Evolutionary conservation across 2,888 invertebrate species (phyloP).

Genomic region (Stenodera caucasica): DNA sequence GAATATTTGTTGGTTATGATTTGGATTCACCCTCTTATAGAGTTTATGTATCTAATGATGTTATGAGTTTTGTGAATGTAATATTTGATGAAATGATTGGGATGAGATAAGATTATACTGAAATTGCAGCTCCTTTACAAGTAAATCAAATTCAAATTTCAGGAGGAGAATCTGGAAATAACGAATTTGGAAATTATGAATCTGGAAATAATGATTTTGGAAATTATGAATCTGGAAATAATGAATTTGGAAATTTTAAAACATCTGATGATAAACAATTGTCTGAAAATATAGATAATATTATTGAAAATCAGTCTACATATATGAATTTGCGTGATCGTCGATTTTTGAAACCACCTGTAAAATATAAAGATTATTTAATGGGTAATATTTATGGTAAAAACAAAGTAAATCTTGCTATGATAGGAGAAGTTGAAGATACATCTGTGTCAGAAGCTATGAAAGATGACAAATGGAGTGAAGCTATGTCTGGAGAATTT

Average conservation of each 20-base stretch:
- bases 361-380: conserved; percentile 6
- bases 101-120: background rate
- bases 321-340: no score
- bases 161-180: conserved; percentile 5
- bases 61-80: conserved; percentile 6
- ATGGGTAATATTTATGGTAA: no score
- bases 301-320: no score
- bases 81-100: conserved; percentile 19
- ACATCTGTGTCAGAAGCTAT: conserved; percentile 30
- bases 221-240: no score
- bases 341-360: background rate
- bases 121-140: no score
- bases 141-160: no score
- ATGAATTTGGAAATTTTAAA: no score
- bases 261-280: no score
- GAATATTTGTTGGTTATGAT: conserved; percentile 31
- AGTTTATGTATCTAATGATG: conserved; percentile 27
- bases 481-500: conserved; percentile 34
- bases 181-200: no score
- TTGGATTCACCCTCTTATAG: conserved; percentile 27
- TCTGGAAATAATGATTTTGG: no score
- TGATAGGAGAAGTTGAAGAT: conserved; percentile 19
- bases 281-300: no score
- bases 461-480: conserved; percentile 36
- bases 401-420: no score